Evolutionary conservation across 2,888 invertebrate genomes (phyloP).

Genomic region (Fragum whitleyi): DNA sequence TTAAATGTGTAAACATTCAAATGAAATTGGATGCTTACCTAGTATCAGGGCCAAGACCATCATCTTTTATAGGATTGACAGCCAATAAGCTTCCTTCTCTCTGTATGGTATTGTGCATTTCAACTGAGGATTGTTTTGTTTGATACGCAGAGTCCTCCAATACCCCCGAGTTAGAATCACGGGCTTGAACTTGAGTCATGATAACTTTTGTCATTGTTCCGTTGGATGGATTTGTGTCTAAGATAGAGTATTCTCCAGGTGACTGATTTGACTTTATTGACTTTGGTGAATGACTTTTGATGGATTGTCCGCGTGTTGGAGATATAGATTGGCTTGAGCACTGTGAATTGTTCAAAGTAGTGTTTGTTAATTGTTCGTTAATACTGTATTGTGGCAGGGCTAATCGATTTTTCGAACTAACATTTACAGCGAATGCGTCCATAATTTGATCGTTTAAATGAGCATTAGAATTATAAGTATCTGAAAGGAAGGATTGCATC

Average conservation of each 20-base stretch:
- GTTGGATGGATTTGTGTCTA: too few species aligned
- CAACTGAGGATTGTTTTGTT: constrained; percentile 78
- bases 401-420: neutral
- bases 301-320: neutral
- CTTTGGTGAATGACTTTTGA: neutral
- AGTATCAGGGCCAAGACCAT: neutral
- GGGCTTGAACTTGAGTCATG: neutral
- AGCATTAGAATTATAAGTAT: constrained; percentile 28
- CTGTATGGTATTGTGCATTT: constrained; percentile 31
- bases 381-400: constrained; percentile 6
- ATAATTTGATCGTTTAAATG: neutral
- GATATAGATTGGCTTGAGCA: constrained; percentile 4
- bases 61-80: neutral
- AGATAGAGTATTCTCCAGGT: neutral
- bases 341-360: neutral
- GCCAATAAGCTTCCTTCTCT: neutral
- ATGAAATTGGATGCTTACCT: too few species aligned
- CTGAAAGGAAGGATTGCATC: constrained; percentile 47
- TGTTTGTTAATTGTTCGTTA: neutral
- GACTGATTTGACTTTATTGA: neutral
- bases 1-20: too few species aligned
- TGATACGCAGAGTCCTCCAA: constrained; percentile 79
- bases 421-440: neutral
- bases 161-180: neutral
- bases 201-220: neutral